Conservation (phyloP, 2,113 vertebrate genomes). For the Struthidea cinerea region DNA sequence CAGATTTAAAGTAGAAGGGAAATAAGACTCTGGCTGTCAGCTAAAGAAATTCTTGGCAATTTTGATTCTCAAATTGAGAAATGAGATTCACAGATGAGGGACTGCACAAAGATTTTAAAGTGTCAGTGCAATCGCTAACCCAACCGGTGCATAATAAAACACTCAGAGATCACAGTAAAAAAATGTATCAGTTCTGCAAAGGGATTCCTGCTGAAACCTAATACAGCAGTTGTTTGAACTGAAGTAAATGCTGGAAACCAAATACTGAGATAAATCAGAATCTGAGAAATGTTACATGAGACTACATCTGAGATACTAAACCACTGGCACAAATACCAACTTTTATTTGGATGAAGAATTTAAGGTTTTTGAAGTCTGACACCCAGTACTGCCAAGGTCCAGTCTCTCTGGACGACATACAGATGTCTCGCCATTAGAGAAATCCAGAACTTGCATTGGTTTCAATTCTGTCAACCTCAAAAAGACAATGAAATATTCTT, state of each 20-base stretch:
- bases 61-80: conserved; percentile 5
- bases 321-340: not conserved
- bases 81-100: not conserved
- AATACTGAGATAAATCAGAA: not conserved
- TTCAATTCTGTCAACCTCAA: not conserved
- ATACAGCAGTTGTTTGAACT: not conserved
- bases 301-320: not conserved
- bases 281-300: not conserved
- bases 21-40: not conserved
- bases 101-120: not conserved
- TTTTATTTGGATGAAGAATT: not conserved
- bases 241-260: not conserved
- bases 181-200: not conserved
- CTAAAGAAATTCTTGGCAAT: conserved; percentile 51
- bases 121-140: not conserved
- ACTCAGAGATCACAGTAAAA: not conserved
- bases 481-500: not conserved
- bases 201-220: not conserved
- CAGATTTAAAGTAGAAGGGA: conserved; percentile 32
- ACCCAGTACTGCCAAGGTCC: not conserved
- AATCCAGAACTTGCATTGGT: not conserved
- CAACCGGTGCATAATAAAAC: not conserved
- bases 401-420: not conserved
- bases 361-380: not conserved
- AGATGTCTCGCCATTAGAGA: not conserved